Conservation (phyloP, 2,113 vertebrate species). For the Prinia subflava region DNA sequence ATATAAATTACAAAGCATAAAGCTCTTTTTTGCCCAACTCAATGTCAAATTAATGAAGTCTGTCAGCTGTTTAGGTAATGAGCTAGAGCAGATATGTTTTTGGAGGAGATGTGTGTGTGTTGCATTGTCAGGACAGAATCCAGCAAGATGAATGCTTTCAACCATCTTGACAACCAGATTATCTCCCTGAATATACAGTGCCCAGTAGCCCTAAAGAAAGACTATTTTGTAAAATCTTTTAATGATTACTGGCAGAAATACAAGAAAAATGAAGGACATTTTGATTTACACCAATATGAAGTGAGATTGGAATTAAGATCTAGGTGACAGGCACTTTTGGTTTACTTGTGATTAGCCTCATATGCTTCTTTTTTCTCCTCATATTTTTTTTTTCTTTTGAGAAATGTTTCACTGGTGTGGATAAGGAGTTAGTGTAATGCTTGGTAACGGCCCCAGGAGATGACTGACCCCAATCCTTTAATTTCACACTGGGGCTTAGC, state of each 20-base stretch:
- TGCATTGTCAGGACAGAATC: background rate
- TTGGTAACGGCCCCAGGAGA: background rate
- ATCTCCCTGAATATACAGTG: background rate
- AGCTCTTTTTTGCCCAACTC: background rate
- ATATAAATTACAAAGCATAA: background rate
- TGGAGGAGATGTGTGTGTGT: background rate
- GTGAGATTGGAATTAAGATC: background rate
- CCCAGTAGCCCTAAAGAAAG: background rate
- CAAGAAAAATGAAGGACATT: background rate
- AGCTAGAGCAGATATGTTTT: slow-evolving; percentile 21
- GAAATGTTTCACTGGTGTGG: background rate
- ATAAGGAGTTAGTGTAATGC: background rate
- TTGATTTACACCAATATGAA: background rate
- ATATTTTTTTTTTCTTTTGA: background rate
- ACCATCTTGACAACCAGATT: background rate
- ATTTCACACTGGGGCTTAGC: background rate
- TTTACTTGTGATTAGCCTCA: background rate
- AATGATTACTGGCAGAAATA: background rate
- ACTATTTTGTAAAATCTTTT: background rate
- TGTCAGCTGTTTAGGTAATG: slow-evolving; percentile 33
- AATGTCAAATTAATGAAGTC: background rate
- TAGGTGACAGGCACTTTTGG: background rate
- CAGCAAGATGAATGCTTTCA: background rate
- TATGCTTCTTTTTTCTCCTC: background rate
- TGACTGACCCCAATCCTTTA: background rate